phyloP scores from a whole-genome alignment of 2,888 invertebrate genomes.

The Nephrocerus scutellatus region DNA sequence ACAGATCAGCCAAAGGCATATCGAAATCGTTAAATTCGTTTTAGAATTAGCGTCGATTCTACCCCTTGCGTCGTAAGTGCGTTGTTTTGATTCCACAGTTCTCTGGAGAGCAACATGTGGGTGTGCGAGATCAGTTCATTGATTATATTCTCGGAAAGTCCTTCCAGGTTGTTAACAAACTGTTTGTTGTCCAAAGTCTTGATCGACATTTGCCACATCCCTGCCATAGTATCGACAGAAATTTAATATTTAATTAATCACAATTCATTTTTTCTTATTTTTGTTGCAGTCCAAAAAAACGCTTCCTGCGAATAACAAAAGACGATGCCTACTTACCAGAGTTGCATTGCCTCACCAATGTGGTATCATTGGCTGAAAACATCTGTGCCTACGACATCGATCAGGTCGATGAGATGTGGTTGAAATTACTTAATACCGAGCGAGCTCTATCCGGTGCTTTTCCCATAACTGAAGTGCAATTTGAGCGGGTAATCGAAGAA shows the following conservation, averaged over 20 bases:
- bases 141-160: no score
- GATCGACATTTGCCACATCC: no score
- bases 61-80: no score
- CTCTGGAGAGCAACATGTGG: no score
- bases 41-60: no score
- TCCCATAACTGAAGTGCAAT: conserved; percentile 74
- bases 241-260: background rate
- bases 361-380: conserved; percentile 81
- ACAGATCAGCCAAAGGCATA: no score
- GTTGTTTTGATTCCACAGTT: no score
- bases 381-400: conserved; percentile 94
- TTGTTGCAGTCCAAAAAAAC: conserved; percentile 73
- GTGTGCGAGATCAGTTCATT: no score
- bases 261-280: conserved; percentile 16
- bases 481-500: conserved; percentile 87
- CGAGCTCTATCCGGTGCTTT: conserved; percentile 67
- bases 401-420: conserved; percentile 86
- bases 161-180: no score
- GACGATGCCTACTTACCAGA: conserved; percentile 80
- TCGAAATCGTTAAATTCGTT: no score
- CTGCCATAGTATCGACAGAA: no score
- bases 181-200: no score
- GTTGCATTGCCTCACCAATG: conserved; percentile 76
- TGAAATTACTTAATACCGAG: conserved; percentile 80
- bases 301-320: conserved; percentile 83